Evolutionary conservation across 2,797 vertebrate species (phyloP).

Genomic region (Coranthus polyacanthus): DNA sequence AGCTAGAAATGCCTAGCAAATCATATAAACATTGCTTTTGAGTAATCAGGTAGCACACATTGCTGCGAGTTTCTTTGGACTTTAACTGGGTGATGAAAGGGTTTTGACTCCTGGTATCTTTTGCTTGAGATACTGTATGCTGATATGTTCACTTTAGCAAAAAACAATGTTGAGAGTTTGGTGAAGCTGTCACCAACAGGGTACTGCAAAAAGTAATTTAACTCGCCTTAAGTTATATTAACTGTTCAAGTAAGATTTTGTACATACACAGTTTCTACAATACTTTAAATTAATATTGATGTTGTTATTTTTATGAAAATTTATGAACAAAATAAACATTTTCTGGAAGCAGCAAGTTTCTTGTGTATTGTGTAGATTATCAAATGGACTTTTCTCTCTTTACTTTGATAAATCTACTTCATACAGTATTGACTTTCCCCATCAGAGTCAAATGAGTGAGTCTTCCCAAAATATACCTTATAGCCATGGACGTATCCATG

Average conservation of each 20-base stretch:
- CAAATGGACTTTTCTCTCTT: conserved; percentile 3
- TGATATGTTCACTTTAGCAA: conserved; percentile 77
- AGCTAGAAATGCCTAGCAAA: conserved; percentile 79
- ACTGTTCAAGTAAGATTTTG: conserved; percentile 86
- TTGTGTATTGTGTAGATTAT: conserved; percentile 54
- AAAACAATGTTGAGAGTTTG: conserved; percentile 69
- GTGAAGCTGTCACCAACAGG: conserved; percentile 80
- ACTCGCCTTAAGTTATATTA: conserved; percentile 91
- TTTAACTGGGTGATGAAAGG: conserved; percentile 70
- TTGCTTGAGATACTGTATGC: conserved; percentile 65
- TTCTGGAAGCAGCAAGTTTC: conserved; percentile 80
- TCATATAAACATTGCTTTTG: conserved; percentile 83
- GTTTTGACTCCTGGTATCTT: conserved; percentile 62
- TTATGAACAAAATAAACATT: conserved; percentile 89
- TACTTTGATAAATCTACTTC: conserved; percentile 30
- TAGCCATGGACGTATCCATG: too few relatives aligned
- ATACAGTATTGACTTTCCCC: conserved; percentile 4
- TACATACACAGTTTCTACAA: conserved; percentile 88
- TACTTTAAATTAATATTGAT: conserved; percentile 88
- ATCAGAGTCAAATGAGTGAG: conserved; percentile 42
- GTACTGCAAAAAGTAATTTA: conserved; percentile 80
- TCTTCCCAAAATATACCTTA: conserved; percentile 66
- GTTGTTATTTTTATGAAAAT: conserved; percentile 92
- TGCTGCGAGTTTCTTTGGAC: conserved; percentile 85
- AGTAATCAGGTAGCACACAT: conserved; percentile 89